Evolutionary conservation across 1,140 invertebrate genomes (phyloP), one percentile per base, ranked within the genome.

Genomic region (Latrodectus geometricus): DNA sequence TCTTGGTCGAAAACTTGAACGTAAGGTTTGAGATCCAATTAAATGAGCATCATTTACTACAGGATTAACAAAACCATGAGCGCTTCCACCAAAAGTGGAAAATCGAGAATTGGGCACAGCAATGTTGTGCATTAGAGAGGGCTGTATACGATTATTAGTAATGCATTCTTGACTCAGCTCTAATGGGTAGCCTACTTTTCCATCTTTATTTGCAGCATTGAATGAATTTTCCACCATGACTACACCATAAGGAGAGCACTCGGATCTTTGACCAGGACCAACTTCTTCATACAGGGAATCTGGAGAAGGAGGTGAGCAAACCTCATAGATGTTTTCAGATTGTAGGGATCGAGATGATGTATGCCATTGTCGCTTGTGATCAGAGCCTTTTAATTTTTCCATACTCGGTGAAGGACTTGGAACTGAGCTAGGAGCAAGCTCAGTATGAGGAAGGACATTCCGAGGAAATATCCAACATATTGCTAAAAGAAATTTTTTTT

Each of bases 241-340:
- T 21, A 87, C 77, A 23, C 85, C 85, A 54, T 87, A 87, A 9
- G 85, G 85, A 11, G 49, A 79, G n/a, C 85, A 87, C 50, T 79
- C 48, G 11, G 83, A 54, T 9, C 54, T 48, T 7, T 76, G 85
- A 9, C 49, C 74, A n/a, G 83, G 83, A 7, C 85, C 85, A 56
- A 87, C 85, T 54, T 87, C 85, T 68, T 87, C 85, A 74, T 87
- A 87, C 12, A 87, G 70, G 0, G 85, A 87, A 80, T 87, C 85
- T 66, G 76, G 85, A 11, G 85, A 87, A 4, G 85, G 85, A 15
- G 85, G 85, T 4, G 85, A 87, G 85, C 85, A 87, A 48, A 87
- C 85, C 20, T 87, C 85, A 74, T 87, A 87, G 54, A 87, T 87
- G 23, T 87, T 87, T 54, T 87, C 85, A 49, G 85, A 87, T 52